phyloP scores from a whole-genome alignment of 2,113 vertebrate genomes.

The Syngnathoides biaculeatus region DNA sequence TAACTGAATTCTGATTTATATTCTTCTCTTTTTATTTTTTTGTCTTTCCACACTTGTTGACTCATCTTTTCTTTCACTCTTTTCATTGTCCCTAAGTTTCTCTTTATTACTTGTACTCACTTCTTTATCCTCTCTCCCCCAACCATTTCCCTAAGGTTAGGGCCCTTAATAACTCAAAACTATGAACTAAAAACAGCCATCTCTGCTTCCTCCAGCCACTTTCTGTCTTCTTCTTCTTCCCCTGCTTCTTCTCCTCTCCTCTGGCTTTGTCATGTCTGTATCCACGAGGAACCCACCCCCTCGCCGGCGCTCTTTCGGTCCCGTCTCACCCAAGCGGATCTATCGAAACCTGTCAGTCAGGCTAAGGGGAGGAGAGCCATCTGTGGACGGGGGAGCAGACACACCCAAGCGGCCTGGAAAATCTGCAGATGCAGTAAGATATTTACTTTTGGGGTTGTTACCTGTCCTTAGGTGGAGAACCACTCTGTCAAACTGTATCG shows the following conservation, averaged over 20 bases:
- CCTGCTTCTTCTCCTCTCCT: background rate
- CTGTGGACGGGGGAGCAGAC: constrained; percentile 27
- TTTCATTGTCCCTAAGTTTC: background rate
- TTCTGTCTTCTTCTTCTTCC: background rate
- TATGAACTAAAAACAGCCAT: constrained; percentile 7
- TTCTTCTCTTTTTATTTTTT: background rate
- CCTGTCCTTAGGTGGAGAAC: background rate
- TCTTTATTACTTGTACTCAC: constrained; percentile 3
- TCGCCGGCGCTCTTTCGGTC: constrained; percentile 68
- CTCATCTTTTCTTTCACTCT: constrained; percentile 10
- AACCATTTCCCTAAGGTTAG: background rate
- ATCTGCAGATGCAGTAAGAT: constrained; percentile 59
- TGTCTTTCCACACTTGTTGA: background rate
- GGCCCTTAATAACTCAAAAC: constrained; percentile 10
- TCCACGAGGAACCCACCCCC: constrained; percentile 62
- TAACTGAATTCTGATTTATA: constrained; percentile 13
- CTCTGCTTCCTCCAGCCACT: background rate
- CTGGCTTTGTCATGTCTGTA: constrained; percentile 44
- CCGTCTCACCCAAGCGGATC: constrained; percentile 73
- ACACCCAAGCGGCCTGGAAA: constrained; percentile 44
- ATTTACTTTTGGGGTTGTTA: constrained; percentile 3
- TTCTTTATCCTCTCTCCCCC: constrained; percentile 18
- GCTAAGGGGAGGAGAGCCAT: constrained; percentile 61
- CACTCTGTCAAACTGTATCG: constrained; percentile 7
- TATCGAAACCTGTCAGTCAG: constrained; percentile 75